phyloP scores from a whole-genome alignment of 2,797 vertebrate genomes.

The Diceros bicornis region DNA sequence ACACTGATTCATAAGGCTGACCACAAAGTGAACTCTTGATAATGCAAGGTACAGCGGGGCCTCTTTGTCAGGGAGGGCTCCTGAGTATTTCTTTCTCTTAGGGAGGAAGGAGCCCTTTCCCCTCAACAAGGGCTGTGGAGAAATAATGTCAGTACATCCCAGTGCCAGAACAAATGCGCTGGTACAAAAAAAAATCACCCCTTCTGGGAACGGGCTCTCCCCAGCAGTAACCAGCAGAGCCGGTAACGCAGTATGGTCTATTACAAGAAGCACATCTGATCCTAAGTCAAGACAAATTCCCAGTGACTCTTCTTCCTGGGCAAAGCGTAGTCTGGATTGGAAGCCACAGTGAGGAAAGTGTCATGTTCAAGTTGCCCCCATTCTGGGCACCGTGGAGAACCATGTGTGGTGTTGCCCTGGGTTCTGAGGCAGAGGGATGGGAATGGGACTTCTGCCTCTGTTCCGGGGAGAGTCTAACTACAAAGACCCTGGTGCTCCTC shows the following conservation, averaged over 20 bases:
- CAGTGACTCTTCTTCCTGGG: neutral
- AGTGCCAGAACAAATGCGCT: neutral
- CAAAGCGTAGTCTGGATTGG: neutral
- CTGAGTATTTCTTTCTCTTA: neutral
- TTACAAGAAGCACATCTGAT: neutral
- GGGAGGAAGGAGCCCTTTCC: neutral
- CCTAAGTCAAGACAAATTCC: neutral
- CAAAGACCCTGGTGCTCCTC: neutral
- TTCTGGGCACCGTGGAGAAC: neutral
- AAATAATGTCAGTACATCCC: neutral
- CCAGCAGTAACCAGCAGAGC: neutral
- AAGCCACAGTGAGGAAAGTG: neutral
- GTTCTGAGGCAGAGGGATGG: neutral
- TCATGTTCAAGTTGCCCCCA: neutral
- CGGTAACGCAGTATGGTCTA: neutral
- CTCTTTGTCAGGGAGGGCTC: neutral
- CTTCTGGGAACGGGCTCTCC: neutral
- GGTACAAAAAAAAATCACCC: neutral
- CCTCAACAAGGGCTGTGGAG: neutral
- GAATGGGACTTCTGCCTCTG: neutral
- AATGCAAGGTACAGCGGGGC: too few species aligned
- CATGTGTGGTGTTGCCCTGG: neutral
- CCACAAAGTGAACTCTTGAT: neutral
- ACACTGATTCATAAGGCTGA: neutral
- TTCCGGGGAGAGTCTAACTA: neutral